Evolutionary conservation across 1,140 invertebrate species (phyloP), one percentile per base, ranked within the genome.

Genomic region (Procambarus virginalis): DNA sequence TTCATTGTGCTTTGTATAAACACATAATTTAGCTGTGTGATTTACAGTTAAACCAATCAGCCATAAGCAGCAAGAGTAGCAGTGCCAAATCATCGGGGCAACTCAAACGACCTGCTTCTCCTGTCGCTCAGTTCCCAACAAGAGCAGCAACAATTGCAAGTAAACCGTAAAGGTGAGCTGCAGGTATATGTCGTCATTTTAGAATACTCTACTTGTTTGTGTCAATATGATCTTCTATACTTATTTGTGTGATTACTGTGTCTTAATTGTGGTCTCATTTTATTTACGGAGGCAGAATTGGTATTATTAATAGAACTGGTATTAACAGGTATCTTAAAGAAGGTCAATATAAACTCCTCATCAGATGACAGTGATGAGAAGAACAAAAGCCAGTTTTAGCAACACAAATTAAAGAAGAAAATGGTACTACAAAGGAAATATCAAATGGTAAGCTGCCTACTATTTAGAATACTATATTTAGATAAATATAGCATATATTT

Each of bases 311-410:
- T 34, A 34, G 34, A 34, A 34, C 34, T 2, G 45, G 20, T 83
- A 12, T 45, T 82, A 20, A 14, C 68, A 89, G 88, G 88, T 46
- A 90, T 90, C 45, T 68, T 90, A n/a, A 90, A 89, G 51, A 89
- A 90, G 5, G 22, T 90, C n/a, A 68, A 22, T 3, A 70, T n/a
- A 34, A 84, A 84, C 55, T 84, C 88, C 22, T 89, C 87, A 68
- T 77, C 73, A 22, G 70, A 76, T 55, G 88, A 84, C 58, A 84
- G 82, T 77, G 58, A 12, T 22, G 81, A 90, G 2, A 86, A 17
- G 58, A 82, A 82, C 3, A 22, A 34, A 34, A 64, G 34, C 85
- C 70, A 55, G 20, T 51, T 79, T 45, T 22, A 49, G 49, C 46
- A 1, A 46, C 45, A 10, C 34, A 64, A 64, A 68, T 86, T n/a